phyloP scores from a whole-genome alignment of 2,888 invertebrate species.

The Euplexia lucipara region DNA sequence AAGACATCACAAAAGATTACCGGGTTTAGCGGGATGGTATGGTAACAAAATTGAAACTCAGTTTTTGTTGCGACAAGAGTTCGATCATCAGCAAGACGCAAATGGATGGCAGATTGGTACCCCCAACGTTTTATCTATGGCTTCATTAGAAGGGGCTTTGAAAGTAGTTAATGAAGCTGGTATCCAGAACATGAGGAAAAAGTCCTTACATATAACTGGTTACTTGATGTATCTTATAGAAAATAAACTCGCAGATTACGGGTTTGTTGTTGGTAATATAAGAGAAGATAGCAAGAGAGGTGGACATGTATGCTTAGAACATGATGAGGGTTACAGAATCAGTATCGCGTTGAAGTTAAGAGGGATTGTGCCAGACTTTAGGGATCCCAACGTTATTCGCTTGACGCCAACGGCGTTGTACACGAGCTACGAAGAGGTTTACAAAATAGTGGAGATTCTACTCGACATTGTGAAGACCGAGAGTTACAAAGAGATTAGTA shows the following conservation, averaged over 20 bases:
- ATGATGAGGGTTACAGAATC: conserved; percentile 82
- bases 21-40: conserved; percentile 83
- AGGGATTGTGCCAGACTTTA: conserved; percentile 80
- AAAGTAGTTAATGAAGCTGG: conserved; percentile 80
- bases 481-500: conserved; percentile 72
- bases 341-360: conserved; percentile 77
- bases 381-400: conserved; percentile 82
- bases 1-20: conserved; percentile 77
- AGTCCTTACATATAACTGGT: conserved; percentile 82
- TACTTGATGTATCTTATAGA: conserved; percentile 84
- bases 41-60: conserved; percentile 81
- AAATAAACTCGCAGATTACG: conserved; percentile 71
- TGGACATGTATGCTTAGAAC: conserved; percentile 82
- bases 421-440: conserved; percentile 81
- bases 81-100: conserved; percentile 81
- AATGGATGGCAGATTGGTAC: conserved; percentile 84
- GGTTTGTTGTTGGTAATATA: conserved; percentile 79
- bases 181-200: conserved; percentile 77
- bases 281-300: conserved; percentile 78
- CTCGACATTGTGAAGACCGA: conserved; percentile 75
- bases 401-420: conserved; percentile 81
- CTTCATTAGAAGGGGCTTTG: conserved; percentile 80
- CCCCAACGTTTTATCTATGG: conserved; percentile 80
- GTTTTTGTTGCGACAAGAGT: conserved; percentile 79
- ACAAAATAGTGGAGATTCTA: conserved; percentile 77